A percentile compares a stretch with the other conserved stretches of the same genome.
phyloP scores from a whole-genome alignment of 53 echinoderm and acorn worm genomes.

The Echinometra lucunter region DNA sequence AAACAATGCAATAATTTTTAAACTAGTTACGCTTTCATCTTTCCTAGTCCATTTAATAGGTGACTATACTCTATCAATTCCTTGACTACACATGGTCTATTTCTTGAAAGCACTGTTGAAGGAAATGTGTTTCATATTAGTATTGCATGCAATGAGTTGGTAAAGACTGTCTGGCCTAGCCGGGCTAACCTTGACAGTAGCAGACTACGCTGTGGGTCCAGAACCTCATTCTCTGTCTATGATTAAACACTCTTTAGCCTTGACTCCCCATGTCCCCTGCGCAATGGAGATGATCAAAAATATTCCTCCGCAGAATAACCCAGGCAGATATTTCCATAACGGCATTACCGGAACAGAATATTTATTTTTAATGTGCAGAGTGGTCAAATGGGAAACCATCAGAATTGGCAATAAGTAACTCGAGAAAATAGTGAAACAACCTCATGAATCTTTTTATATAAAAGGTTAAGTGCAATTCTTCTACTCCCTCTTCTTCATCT shows the following conservation, averaged over 20 bases:
- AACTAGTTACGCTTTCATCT: neutral
- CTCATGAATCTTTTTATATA: neutral
- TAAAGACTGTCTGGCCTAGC: conserved; percentile 58
- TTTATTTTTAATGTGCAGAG: neutral
- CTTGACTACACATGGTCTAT: neutral
- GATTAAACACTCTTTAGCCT: conserved; percentile 54
- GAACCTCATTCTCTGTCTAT: conserved; percentile 55
- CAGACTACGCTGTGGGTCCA: conserved; percentile 66
- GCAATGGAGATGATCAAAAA: conserved; percentile 34
- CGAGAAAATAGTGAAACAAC: neutral
- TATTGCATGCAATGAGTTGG: conserved; percentile 32
- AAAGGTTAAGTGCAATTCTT: neutral
- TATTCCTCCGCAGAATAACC: neutral
- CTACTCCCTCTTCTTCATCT: neutral
- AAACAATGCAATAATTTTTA: neutral
- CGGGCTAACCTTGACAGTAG: conserved; percentile 57
- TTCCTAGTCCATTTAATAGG: neutral
- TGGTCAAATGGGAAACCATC: neutral
- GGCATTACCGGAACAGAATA: neutral
- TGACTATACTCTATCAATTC: neutral
- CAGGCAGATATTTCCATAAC: conserved; percentile 36
- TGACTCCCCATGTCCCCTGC: conserved; percentile 52
- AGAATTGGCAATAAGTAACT: neutral
- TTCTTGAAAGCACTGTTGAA: neutral
- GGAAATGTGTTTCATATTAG: conserved; percentile 57